Evolutionary conservation across 1,140 invertebrate genomes (phyloP), one percentile per base, ranked within the genome.

Genomic region (Drosophila sp.): DNA sequence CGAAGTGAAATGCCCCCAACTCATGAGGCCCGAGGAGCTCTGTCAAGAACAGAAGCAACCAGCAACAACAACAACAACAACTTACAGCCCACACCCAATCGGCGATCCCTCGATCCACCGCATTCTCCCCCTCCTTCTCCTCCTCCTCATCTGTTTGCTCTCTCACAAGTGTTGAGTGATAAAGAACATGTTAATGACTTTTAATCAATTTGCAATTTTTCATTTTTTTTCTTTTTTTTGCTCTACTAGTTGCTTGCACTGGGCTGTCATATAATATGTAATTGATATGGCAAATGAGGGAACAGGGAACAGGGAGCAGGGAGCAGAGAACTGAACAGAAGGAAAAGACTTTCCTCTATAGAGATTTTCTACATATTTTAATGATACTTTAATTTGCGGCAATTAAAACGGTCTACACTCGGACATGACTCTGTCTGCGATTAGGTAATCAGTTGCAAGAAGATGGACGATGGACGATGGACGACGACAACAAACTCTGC

Each of bases 131-230:
- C 5, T 10, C 25, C 27, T 33, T 6, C 6, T 11, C 5, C 10
- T 23, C 54, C 17, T 30, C 47, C 38, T 17, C 17, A 17, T 17
- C 17, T 40, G 25, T 30, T 61, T 23, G 17, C 44, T 38, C 35
- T 38, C 30, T 7, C 40, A 6, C 58, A 69, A 72, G 84, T 84
- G 84, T 80, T 90, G 84, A 84, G 84, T 89, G 80, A 89, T 89
- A 84, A 90, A 90, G 77, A 89, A 89, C 84, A 89, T 89, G 84
- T 89, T 89, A 89, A 89, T 89, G 85, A 80, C 29, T 80, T 89
- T 89, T 89, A 89, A 89, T 89, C 84, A 89, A 89, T 89, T 89
- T 89, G 58, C 77, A 27, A 80, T 79, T 79, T 82, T 79, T 72
- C 65, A 41, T 2, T 29, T 10, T 1, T 58, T 47, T n/a, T 27